These are phyloP conservation scores for Apamea monoglypha DNA, from an alignment of 2,888 invertebrate species.

Conservation along the genomic window DNA sequence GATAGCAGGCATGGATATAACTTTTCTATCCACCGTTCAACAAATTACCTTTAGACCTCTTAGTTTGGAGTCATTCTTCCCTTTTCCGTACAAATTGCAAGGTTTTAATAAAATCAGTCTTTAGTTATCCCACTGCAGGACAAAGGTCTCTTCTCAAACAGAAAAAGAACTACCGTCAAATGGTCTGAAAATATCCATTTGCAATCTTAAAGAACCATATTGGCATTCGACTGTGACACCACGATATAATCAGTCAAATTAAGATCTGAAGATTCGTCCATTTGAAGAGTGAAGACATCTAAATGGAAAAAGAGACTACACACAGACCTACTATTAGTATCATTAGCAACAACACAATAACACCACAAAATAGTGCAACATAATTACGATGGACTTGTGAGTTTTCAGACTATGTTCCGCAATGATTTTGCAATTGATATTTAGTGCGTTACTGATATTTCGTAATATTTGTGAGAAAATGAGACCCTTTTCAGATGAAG, in stretches of 20 bases:
- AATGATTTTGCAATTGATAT: not conserved
- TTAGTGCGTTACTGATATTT: conserved; percentile 20
- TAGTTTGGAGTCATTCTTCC: not conserved
- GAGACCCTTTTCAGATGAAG: not conserved
- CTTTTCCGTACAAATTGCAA: too few relatives aligned
- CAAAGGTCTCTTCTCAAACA: not conserved
- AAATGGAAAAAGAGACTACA: not conserved
- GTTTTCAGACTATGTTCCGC: not conserved
- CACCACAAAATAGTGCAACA: conserved; percentile 23
- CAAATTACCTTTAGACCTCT: not conserved
- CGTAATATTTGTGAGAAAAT: conserved; percentile 11
- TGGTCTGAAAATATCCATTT: not conserved
- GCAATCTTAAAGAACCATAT: not conserved
- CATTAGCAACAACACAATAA: conserved; percentile 12
- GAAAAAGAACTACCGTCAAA: not conserved
- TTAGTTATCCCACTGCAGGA: not conserved
- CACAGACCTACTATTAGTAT: conserved; percentile 13
- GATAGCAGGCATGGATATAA: not conserved
- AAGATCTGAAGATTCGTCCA: not conserved
- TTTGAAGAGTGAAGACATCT: not conserved
- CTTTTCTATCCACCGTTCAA: not conserved
- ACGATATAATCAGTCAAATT: not conserved
- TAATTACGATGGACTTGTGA: conserved; percentile 25
- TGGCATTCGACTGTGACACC: not conserved
- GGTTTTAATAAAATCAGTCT: too few relatives aligned